phyloP scores from a whole-genome alignment of 2,888 invertebrate species.

The Zaprionus bogoriensis region DNA sequence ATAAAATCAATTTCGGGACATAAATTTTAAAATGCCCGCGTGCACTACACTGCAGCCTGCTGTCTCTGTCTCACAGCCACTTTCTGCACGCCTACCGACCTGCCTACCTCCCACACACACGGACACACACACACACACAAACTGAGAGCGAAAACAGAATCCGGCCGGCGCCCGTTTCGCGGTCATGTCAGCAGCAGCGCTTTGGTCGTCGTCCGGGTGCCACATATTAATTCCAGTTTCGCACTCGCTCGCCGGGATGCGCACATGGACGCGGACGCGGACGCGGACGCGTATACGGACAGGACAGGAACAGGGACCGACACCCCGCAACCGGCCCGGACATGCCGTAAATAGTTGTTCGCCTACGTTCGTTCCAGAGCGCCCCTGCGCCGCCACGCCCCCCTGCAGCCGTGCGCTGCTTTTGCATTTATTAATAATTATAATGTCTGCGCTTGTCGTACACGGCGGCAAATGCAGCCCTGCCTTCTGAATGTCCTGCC shows the following conservation, averaged over 20 bases:
- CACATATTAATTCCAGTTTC: conserved; percentile 81
- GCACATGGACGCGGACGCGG: conserved; percentile 41
- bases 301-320: too few relatives aligned
- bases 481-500: too few relatives aligned
- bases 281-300: background rate
- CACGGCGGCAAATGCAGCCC: conserved; percentile 21
- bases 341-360: conserved; percentile 79
- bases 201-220: conserved; percentile 67
- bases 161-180: conserved; percentile 36
- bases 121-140: too few relatives aligned
- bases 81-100: background rate
- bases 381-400: background rate
- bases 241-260: conserved; percentile 64
- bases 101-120: background rate
- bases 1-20: conserved; percentile 75
- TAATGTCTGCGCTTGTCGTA: conserved; percentile 72
- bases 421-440: conserved; percentile 77
- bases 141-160: background rate
- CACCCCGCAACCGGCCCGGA: conserved; percentile 15
- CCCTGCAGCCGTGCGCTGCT: conserved; percentile 40
- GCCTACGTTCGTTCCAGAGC: conserved; percentile 19
- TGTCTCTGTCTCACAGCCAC: background rate
- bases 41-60: background rate
- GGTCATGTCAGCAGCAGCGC: conserved; percentile 48
- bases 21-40: conserved; percentile 63